Base-by-base conservation (phyloP, 2,888 invertebrate species). In the Ophioninae sp. region DNA sequence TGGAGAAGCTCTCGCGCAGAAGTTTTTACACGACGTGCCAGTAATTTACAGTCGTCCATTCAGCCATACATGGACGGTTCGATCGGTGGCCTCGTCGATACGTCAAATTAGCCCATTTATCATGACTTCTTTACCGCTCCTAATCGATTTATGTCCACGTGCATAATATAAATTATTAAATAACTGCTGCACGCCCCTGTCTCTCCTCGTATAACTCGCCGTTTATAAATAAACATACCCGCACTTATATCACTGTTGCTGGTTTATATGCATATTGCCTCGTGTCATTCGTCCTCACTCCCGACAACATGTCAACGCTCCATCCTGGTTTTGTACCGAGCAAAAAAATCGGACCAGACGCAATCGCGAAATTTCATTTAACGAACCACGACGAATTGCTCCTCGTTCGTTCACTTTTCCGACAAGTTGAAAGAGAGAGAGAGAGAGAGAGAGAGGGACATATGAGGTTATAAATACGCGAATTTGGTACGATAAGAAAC, bases 101-200 rank as follows among this genome's bases (percentile, higher is more conserved):
- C 91, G 92, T 93, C 93, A 92, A 92, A 92, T 92, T 92, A 91
- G 90, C 91, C 88, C 91, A 89, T 92, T 91, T 89, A 92, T 92
- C 92, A 92, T 92, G 91, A 87, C 90, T 91, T 91, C 91, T 91
- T 92, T 89, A 89, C 88, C 88, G 86, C 84, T 86, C 86, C 86
- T 85, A 69, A 85, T 89, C 91, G 90, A 92, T 92, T 92, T 92
- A 92, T 92, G 91, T 90, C 88, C 89, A 88, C 87, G 89, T 89
- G 90, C 91, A 91, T 92, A 91, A 92, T 92, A 91, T 92, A 92
- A 92, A 92, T 92, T 92, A 93, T 92, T 92, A 92, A 92, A 92
- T 92, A 91, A 91, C 87, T 77, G 79, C 84, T 73, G 84, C 85
- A 72, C 82, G 79, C 82, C 79, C 75, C 68, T 61, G 65, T 82